Percentiles rank a stretch among this genome's conserved stretches.
Conservation (phyloP, 2,113 vertebrate genomes). For the Galbula dea region DNA sequence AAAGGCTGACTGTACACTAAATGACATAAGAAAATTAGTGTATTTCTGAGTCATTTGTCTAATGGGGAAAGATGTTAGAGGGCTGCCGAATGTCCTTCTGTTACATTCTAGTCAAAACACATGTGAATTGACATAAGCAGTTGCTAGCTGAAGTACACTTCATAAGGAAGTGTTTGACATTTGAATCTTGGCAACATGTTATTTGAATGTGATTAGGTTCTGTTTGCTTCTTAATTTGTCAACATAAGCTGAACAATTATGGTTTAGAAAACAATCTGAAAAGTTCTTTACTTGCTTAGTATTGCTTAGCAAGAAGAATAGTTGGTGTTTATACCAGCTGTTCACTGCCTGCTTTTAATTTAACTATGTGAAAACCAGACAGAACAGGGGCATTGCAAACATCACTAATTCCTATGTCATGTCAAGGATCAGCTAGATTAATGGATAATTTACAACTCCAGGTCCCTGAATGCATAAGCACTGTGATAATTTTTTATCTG, state of each 20-base stretch:
- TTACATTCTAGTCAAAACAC: slow-evolving; percentile 6
- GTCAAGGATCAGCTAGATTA: neutral
- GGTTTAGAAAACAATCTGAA: slow-evolving; percentile 44
- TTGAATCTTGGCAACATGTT: slow-evolving; percentile 10
- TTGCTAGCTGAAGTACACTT: slow-evolving; percentile 32
- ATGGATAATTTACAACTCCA: neutral
- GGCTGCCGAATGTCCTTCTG: neutral
- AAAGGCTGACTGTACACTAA: neutral
- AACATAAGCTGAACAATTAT: slow-evolving; percentile 19
- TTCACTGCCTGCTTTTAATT: slow-evolving; percentile 4
- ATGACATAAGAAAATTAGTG: neutral
- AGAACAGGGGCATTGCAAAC: neutral
- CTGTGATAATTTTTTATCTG: neutral
- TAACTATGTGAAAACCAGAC: neutral
- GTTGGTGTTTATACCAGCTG: neutral
- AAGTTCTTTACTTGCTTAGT: slow-evolving; percentile 22
- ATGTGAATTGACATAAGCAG: neutral
- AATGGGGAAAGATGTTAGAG: neutral
- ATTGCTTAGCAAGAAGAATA: slow-evolving; percentile 39
- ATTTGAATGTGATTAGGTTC: slow-evolving; percentile 43
- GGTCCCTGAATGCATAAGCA: neutral
- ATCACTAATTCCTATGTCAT: neutral
- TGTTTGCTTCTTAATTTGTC: slow-evolving; percentile 63
- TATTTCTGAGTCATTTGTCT: neutral
- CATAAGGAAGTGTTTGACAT: slow-evolving; percentile 33